Base-by-base conservation (phyloP, 2,113 vertebrate genomes). In the Charina bottae region DNA sequence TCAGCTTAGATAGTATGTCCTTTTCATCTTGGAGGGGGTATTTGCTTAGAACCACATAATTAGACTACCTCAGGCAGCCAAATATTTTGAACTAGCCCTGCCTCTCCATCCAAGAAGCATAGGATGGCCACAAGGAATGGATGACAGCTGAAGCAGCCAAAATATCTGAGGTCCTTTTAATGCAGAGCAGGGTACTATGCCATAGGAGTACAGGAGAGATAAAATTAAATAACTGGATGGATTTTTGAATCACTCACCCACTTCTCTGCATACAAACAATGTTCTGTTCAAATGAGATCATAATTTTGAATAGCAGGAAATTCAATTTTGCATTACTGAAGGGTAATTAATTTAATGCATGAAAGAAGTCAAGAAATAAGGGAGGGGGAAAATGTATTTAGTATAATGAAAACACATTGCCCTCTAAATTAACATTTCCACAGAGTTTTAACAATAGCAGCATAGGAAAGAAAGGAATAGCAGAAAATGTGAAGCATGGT, bases 331-430 rank as follows among this genome's bases (percentile, higher is more conserved):
- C 28, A 23, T 56, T 53, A 62, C 90, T 94, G 92, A 94, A 96
- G 91, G 93, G 89, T 92, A 95, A 95, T 93, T 95, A 93, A 95
- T 95, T 94, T 96, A 0, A 55, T 93, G 96, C 93, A 93, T 87
- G 89, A 60, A 89, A 90, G 49, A 93, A 78, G 92, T 89, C 88
- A 93, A 90, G 93, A 88, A 91, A 89, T 68, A 59, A 89, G 37
- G 37, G 60, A 88, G 26, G 89, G 53, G 72, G 8, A 10, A 64
- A 84, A 59, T 84, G 83, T 4, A 54, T 11, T 23, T 64, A 87
- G 90, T 93, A 93, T 0, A 93, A 85, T 88, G 93, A 94, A 89
- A 24, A 13, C 54, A n/a, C 89, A 89, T 90, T 95, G 93, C 87
- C 93, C 92, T 95, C 85, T 95, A 92, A 85, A 91, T 49, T 96